Evolutionary conservation across 2,888 invertebrate species (phyloP).

Genomic region (Chorisops tibialis): DNA sequence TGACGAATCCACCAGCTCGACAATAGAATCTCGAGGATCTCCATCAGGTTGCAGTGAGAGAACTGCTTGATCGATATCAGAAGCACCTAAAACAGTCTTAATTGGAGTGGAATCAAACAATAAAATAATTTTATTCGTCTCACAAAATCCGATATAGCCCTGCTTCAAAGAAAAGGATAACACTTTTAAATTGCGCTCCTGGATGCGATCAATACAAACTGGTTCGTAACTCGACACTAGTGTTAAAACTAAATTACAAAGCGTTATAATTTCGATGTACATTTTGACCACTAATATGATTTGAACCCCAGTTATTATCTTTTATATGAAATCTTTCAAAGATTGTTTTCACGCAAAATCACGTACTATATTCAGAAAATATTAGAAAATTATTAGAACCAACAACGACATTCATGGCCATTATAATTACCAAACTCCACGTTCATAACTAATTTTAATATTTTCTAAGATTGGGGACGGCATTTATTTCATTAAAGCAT

Average conservation of each 20-base stretch:
- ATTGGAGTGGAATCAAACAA: neutral
- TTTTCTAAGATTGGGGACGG: neutral
- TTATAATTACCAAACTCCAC: too few relatives aligned
- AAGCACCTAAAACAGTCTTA: neutral
- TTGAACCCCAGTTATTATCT: neutral
- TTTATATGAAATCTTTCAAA: constrained; percentile 6
- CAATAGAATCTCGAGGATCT: neutral
- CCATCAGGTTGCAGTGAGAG: neutral
- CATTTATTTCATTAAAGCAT: neutral
- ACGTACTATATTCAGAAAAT: constrained; percentile 12
- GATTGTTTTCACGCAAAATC: constrained; percentile 5
- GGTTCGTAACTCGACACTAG: neutral
- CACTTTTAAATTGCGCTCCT: neutral
- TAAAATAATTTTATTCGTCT: neutral
- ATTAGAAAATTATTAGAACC: constrained; percentile 17
- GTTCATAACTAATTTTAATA: neutral
- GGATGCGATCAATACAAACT: neutral
- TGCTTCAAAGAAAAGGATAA: neutral
- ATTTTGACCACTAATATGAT: neutral
- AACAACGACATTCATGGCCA: too few relatives aligned
- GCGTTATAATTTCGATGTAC: neutral
- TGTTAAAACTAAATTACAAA: neutral
- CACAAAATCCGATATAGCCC: constrained; percentile 3
- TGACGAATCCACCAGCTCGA: neutral
- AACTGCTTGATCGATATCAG: neutral